Evolutionary conservation across 2,113 vertebrate species (phyloP).

Genomic region (Haemorhous mexicanus): DNA sequence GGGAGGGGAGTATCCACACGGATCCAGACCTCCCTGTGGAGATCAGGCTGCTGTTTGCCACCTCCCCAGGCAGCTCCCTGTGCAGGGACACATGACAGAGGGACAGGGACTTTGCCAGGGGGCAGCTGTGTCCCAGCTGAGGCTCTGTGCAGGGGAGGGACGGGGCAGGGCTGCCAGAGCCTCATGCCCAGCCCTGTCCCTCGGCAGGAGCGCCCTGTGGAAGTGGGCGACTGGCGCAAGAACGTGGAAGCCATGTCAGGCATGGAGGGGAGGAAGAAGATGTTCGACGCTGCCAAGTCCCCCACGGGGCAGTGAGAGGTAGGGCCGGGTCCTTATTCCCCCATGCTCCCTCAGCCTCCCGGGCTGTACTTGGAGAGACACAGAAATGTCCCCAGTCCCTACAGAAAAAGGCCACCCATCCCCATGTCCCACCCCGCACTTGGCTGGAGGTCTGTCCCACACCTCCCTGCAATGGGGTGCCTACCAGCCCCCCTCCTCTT

Average conservation of each 20-base stretch:
- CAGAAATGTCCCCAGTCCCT: background rate
- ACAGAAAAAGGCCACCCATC: background rate
- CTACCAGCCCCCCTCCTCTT: background rate
- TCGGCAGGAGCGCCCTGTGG: constrained; percentile 85
- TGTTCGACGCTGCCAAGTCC: constrained; percentile 91
- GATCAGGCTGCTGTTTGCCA: fast-evolving
- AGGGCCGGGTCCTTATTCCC: background rate
- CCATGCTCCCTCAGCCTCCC: background rate
- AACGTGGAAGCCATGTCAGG: constrained; percentile 97
- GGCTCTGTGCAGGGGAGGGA: background rate
- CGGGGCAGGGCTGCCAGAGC: fast-evolving
- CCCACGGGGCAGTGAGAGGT: constrained; percentile 76
- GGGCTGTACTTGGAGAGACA: background rate
- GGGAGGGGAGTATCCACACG: background rate
- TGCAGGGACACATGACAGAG: fast-evolving
- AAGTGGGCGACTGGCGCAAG: constrained; percentile 95
- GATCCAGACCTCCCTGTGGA: background rate
- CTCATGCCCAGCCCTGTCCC: fast-evolving
- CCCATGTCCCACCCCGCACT: background rate
- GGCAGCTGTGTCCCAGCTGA: background rate
- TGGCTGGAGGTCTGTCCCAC: fast-evolving
- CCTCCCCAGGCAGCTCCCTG: fast-evolving
- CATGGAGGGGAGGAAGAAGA: constrained; percentile 96
- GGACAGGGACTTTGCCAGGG: no score
- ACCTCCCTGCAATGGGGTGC: background rate